Evolutionary conservation across 1,140 invertebrate species (phyloP), one percentile per base, ranked within the genome.

Genomic region (Drosophila funebris): DNA sequence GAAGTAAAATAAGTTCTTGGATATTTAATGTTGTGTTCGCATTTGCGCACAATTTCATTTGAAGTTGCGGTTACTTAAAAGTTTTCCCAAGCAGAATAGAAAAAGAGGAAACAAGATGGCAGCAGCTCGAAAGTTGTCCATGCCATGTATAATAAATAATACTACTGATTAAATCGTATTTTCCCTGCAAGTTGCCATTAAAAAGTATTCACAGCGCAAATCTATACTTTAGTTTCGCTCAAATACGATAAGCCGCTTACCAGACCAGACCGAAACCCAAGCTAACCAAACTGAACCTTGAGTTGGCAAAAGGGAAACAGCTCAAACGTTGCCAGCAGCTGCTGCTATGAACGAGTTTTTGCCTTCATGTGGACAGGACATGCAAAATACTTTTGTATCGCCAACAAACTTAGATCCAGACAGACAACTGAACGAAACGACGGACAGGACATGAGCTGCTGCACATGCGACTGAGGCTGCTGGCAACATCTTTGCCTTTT

Each of bases 381-480:
- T 87, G 82, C 83, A 87, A 87, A 87, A 87, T 78, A 83, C 83
- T 87, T 88, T 87, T 87, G 83, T 87, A 88, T 87, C 74, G 82
- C 83, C 83, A 88, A 82, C 82, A 81, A 78, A 85, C 84, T 78
- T 85, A 29, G 33, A 31, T 54, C 11, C 43, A 56, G 58, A 76
- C 37, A 67, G 43, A 39, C 50, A 52, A 46, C 50, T 50, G 67
- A 18, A 68, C 57, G 46, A 54, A 67, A 62, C n/a, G 22, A 44
- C 39, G 24, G 43, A 29, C 11, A 27, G 14, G 24, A 29, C 20
- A 36, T 54, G 48, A 29, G 61, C 54, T 44, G 54, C 44, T 41
- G 50, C 58, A 37, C 14, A 36, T 27, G 36, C 22, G n/a, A 20
- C 50, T 44, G 36, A 18, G 27, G 20, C 50, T 36, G 50, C 16